Conservation (phyloP, 2,888 invertebrate genomes). For the Synergus japonicus region DNA sequence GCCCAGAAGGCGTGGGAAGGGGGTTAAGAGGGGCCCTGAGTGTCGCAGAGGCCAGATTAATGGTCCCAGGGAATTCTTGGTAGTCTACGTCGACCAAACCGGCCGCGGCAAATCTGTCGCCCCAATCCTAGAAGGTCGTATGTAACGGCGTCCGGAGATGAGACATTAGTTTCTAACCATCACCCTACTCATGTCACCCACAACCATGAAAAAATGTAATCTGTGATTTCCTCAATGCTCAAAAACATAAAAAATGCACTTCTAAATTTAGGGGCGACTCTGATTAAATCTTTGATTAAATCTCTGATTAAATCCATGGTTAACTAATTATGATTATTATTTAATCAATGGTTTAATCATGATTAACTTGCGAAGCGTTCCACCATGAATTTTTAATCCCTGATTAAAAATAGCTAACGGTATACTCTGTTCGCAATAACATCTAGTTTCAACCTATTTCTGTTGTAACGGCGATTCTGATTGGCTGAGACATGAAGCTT, state of each 20-base stretch:
- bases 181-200: not conserved
- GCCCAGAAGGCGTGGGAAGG: conserved; percentile 32
- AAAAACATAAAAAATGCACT: not conserved
- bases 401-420: no score
- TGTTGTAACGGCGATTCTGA: no score
- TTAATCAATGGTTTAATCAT: no score
- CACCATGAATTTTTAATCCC: no score
- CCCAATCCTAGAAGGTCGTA: conserved; percentile 55
- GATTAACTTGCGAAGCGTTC: no score
- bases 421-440: no score
- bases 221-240: not conserved
- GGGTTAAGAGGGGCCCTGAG: conserved; percentile 58
- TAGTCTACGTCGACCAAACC: conserved; percentile 63
- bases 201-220: not conserved
- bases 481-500: no score
- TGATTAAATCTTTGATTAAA: no score
- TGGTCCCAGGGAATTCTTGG: conserved; percentile 74
- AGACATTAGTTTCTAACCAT: conserved; percentile 24
- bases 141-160: conserved; percentile 43
- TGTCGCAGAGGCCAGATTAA: conserved; percentile 75
- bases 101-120: conserved; percentile 59
- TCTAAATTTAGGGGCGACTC: no score
- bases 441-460: no score
- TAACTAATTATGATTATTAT: no score
- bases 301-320: no score